phyloP scores from a whole-genome alignment of 2,797 vertebrate species.

The Dromococcyx pavoninus region DNA sequence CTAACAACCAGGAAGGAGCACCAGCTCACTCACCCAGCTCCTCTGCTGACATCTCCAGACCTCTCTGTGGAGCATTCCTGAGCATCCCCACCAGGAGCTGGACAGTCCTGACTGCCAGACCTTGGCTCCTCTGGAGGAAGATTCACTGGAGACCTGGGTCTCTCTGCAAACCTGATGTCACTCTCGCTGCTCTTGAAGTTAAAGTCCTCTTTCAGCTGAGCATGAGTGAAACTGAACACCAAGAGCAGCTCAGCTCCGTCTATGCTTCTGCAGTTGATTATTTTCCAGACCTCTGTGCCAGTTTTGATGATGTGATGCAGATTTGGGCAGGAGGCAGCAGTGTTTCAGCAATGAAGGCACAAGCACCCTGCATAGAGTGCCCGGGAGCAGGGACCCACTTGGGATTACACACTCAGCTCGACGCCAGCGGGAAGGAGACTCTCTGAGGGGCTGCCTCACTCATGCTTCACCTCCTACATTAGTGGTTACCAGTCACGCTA shows the following conservation, averaged over 20 bases:
- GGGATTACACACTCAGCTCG: fast-evolving
- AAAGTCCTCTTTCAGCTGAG: background rate
- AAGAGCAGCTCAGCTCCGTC: background rate
- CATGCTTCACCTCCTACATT: background rate
- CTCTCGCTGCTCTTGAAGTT: background rate
- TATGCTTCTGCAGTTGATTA: background rate
- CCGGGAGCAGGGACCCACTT: fast-evolving
- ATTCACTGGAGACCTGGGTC: background rate
- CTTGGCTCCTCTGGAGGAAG: background rate
- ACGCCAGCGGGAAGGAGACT: fast-evolving
- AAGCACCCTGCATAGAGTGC: fast-evolving
- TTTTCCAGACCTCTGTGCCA: background rate
- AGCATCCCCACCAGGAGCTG: background rate
- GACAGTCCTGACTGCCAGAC: background rate
- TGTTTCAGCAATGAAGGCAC: background rate
- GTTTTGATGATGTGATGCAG: background rate
- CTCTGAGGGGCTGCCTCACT: background rate
- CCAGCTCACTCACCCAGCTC: fast-evolving
- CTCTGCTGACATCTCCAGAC: fast-evolving
- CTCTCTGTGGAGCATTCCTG: background rate
- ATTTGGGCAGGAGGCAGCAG: background rate
- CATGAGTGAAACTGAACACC: background rate
- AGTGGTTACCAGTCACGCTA: background rate
- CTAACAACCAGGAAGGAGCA: fast-evolving
- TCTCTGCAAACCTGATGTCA: background rate